phyloP scores from a whole-genome alignment of 2,797 vertebrate species.

The Rhincodon typus region DNA sequence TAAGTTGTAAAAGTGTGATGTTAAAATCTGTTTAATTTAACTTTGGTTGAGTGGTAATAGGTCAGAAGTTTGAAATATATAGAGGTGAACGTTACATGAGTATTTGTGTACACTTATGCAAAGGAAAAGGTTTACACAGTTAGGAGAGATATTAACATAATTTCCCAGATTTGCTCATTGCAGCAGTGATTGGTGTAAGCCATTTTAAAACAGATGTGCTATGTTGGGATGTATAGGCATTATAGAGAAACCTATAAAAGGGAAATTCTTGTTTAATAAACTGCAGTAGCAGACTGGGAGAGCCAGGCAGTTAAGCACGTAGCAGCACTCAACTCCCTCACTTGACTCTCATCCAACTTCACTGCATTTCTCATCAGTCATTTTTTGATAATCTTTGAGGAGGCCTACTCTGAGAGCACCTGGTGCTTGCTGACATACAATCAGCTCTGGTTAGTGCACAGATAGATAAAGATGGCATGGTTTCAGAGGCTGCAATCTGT shows the following conservation, averaged over 20 bases:
- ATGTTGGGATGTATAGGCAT: background rate
- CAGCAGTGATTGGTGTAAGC: background rate
- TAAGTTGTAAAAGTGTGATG: background rate
- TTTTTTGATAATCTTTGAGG: background rate
- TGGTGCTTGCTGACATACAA: background rate
- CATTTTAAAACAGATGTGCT: background rate
- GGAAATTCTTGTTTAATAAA: background rate
- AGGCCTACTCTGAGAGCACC: background rate
- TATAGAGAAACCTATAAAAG: background rate
- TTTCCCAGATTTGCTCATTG: background rate
- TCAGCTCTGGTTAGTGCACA: background rate
- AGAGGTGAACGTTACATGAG: background rate
- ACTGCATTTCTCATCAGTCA: background rate
- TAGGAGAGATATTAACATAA: background rate
- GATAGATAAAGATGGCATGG: background rate
- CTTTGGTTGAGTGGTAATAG: background rate
- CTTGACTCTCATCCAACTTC: background rate
- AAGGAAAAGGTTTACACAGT: background rate
- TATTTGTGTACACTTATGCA: background rate
- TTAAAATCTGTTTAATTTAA: background rate
- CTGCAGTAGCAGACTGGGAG: background rate
- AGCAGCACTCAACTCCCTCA: background rate
- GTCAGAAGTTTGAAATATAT: background rate
- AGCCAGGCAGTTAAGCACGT: background rate
- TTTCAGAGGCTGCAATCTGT: background rate